Evolutionary conservation across 1,140 invertebrate species (phyloP).

Genomic region (Ylistrum balloti): DNA sequence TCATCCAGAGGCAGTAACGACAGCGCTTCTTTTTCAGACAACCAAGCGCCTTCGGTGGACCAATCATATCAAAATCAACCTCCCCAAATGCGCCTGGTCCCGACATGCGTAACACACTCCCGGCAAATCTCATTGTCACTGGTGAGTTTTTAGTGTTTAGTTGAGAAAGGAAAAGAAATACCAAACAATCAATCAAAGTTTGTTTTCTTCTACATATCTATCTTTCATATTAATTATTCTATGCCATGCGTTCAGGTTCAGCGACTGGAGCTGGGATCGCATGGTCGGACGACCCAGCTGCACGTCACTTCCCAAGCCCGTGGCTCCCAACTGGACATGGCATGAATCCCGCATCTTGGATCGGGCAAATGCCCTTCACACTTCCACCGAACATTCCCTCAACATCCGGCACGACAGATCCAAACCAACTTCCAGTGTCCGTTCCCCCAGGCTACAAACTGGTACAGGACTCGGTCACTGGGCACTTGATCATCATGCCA

Average conservation of each 20-base stretch:
- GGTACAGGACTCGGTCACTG: slow-evolving; percentile 90
- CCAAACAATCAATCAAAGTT: too few species aligned
- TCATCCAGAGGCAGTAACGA: too few species aligned
- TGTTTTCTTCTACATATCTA: too few species aligned
- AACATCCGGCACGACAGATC: slow-evolving; percentile 85
- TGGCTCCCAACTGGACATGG: slow-evolving; percentile 70
- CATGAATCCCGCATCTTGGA: slow-evolving; percentile 62
- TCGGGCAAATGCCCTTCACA: slow-evolving; percentile 73
- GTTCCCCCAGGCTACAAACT: slow-evolving; percentile 89
- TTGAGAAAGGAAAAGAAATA: too few species aligned
- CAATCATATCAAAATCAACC: slow-evolving; percentile 55
- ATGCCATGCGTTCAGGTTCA: slow-evolving; percentile 51
- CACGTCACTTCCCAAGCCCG: slow-evolving; percentile 86
- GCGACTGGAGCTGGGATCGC: slow-evolving; percentile 74
- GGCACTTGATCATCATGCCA: slow-evolving; percentile 90
- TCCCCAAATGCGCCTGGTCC: slow-evolving; percentile 60
- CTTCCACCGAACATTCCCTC: slow-evolving; percentile 67
- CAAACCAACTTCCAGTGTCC: slow-evolving; percentile 87
- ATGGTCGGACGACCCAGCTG: slow-evolving; percentile 80
- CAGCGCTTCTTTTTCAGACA: background rate
- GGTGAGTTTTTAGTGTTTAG: slow-evolving; percentile 64
- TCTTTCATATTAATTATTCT: too few species aligned
- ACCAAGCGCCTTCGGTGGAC: background rate
- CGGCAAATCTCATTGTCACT: slow-evolving; percentile 71
- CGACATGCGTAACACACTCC: slow-evolving; percentile 64